Percentiles rank a stretch among this genome's conserved stretches.
Evolutionary conservation across 2,888 invertebrate genomes (phyloP).

Genomic region (Oligia fasciuncula): DNA sequence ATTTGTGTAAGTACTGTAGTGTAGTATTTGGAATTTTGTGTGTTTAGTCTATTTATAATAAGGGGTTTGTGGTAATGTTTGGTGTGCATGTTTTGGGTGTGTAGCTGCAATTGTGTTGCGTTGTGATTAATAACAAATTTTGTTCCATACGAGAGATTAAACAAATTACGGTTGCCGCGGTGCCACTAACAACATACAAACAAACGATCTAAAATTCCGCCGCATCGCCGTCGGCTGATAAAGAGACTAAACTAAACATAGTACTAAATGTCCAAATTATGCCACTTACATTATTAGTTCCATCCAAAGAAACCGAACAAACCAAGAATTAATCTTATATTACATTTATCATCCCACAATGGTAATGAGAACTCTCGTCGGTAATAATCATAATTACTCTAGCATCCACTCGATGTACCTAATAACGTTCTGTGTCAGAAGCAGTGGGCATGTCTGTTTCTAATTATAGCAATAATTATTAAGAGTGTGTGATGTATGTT

Average conservation of each 20-base stretch:
- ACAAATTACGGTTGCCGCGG: too few relatives aligned
- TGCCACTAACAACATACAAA: too few relatives aligned
- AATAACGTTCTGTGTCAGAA: neutral
- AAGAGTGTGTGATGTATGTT: neutral
- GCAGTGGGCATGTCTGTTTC: neutral
- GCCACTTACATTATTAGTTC: neutral
- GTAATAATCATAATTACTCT: neutral
- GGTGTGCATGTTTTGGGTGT: too few relatives aligned
- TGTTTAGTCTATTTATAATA: too few relatives aligned
- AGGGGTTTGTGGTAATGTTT: too few relatives aligned
- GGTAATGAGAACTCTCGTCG: slow-evolving; percentile 2
- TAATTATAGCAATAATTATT: slow-evolving; percentile 21
- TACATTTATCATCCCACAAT: slow-evolving; percentile 1
- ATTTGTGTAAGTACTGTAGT: too few relatives aligned
- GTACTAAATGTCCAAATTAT: neutral
- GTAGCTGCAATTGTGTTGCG: too few relatives aligned
- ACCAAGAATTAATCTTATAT: slow-evolving; percentile 10
- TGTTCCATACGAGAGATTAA: too few relatives aligned
- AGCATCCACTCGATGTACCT: neutral
- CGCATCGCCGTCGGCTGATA: too few relatives aligned
- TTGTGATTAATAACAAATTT: too few relatives aligned
- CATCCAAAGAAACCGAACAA: too few relatives aligned
- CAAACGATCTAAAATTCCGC: neutral
- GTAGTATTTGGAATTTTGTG: too few relatives aligned
- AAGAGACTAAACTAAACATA: neutral